Evolutionary conservation across 2,888 invertebrate species (phyloP), one percentile per base, ranked within the genome.

Genomic region (Silvanus unidentatus): DNA sequence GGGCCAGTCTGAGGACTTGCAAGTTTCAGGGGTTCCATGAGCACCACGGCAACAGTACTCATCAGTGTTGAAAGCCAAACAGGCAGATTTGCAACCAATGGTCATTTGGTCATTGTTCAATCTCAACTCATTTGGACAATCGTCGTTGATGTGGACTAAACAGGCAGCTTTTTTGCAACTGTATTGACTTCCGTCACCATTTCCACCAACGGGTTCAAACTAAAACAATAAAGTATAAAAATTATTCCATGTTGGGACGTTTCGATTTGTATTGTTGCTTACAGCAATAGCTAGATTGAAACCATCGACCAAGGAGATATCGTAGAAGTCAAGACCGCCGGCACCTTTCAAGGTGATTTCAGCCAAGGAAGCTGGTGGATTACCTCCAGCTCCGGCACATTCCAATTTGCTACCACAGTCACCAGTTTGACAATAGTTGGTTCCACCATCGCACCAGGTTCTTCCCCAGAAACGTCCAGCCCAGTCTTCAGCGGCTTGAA

Each of bases 231-330:
- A 22, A 3, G 8, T 15, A 60, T 49, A 44, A 30, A 43, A 49
- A 40, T 8, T 32, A 11, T 14, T 32, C 11, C 13, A 42, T n/a
- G n/a, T n/a, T n/a, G n/a, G n/a, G n/a, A n/a, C n/a, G n/a, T n/a
- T n/a, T n/a, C n/a, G n/a, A n/a, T n/a, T n/a, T n/a, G n/a, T n/a
- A n/a, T n/a, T n/a, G n/a, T n/a, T n/a, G 47, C 57, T 57, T 42
- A 68, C 65, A 43, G 56, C 42, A n/a, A 62, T 60, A 34, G 62
- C 57, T 6, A 73, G 49, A 54, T 74, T 75, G 64, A 70, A 75
- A 2, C 75, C 76, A 57, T 76, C 74, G n/a, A 75, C 75, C 13
- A 73, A 54, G 16, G 72, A 72, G 43, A 76, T 62, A 51, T 75
- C 74, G 58, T 76, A 76, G 59, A 65, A 74, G 55, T 75, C 74